Conservation (phyloP, 2,113 vertebrate species). For the Murina feae region DNA sequence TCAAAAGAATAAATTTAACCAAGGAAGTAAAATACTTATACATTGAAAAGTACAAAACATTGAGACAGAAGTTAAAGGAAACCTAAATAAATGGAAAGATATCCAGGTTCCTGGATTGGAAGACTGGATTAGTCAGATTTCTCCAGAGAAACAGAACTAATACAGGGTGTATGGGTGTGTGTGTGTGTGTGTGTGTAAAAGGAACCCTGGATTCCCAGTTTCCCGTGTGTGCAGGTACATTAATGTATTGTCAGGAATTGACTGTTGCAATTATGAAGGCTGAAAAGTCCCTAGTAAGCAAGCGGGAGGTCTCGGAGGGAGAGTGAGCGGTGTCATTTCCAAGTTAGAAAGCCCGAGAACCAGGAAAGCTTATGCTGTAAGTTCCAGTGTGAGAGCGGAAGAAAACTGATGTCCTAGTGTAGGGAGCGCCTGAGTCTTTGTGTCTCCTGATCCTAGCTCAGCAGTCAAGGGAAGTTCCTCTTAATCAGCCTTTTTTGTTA, state of each 20-base stretch:
- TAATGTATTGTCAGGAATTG: background rate
- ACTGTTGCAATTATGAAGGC: background rate
- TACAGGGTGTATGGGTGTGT: background rate
- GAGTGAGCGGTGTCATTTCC: background rate
- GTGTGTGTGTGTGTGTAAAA: background rate
- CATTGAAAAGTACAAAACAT: background rate
- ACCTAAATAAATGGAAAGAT: background rate
- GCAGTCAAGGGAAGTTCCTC: background rate
- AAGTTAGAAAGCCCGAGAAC: background rate
- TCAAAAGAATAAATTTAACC: background rate
- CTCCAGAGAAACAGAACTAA: conserved; percentile 6
- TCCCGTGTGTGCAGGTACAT: background rate
- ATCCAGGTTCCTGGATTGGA: background rate
- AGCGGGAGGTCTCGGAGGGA: background rate
- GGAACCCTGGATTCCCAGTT: background rate
- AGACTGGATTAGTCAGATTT: background rate
- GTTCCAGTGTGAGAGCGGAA: background rate
- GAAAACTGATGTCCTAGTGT: background rate
- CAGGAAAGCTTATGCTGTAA: background rate
- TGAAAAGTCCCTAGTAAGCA: background rate
- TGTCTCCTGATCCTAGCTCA: background rate
- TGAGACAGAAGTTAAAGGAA: background rate
- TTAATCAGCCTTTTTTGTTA: background rate
- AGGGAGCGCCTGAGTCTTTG: too few relatives aligned
- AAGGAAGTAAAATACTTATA: background rate